Percentiles rank a stretch among this genome's conserved stretches.
Evolutionary conservation across 2,888 invertebrate species (phyloP).

Genomic region (Marasmarcha lunaedactyla): DNA sequence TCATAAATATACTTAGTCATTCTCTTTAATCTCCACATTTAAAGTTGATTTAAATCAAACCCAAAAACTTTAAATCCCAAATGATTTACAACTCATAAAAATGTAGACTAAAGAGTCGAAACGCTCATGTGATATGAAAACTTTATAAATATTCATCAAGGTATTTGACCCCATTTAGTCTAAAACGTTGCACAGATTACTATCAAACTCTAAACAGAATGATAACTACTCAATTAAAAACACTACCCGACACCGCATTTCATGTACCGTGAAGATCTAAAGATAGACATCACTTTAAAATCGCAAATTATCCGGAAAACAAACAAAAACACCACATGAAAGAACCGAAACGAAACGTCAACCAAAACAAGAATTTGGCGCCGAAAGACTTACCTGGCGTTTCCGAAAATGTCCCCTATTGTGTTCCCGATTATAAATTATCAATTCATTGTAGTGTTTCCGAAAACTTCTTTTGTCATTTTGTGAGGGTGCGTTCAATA

Average conservation of each 20-base stretch:
- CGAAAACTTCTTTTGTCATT: constrained; percentile 61
- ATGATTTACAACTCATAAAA: constrained; percentile 25
- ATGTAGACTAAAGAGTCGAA: constrained; percentile 15
- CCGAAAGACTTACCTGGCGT: constrained; percentile 34
- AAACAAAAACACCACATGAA: constrained; percentile 47
- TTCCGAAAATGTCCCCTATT: constrained; percentile 56
- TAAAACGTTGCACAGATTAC: constrained; percentile 45
- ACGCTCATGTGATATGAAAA: constrained; percentile 4
- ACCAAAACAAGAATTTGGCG: constrained; percentile 40
- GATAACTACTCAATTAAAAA: constrained; percentile 46
- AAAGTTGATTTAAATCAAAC: neutral
- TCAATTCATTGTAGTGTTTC: constrained; percentile 61
- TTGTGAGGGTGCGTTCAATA: constrained; percentile 46
- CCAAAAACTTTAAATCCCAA: constrained; percentile 10
- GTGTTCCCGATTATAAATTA: constrained; percentile 60
- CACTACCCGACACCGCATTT: constrained; percentile 23
- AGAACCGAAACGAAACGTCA: constrained; percentile 48
- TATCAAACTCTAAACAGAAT: constrained; percentile 34
- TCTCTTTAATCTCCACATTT: neutral
- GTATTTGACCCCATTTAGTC: constrained; percentile 56
- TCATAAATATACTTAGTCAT: no score
- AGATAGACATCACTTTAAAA: constrained; percentile 35
- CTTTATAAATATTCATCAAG: constrained; percentile 47
- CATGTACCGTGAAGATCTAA: constrained; percentile 25
- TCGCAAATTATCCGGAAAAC: constrained; percentile 62